Evolutionary conservation across 2,113 vertebrate genomes (phyloP).

Genomic region (Typhlomys cinereus): DNA sequence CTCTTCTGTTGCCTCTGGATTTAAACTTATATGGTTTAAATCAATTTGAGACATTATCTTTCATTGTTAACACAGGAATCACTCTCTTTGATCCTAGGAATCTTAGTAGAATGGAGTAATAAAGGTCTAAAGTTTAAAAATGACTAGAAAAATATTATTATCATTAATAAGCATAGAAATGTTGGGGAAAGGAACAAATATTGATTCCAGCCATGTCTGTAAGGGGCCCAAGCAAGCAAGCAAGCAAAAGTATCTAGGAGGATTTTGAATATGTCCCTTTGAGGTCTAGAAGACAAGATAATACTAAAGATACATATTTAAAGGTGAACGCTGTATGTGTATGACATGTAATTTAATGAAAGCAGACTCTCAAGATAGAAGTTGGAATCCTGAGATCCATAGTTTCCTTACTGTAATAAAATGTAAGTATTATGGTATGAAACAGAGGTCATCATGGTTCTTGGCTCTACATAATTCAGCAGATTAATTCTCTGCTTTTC

Average conservation of each 20-base stretch:
- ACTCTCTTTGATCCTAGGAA: not conserved
- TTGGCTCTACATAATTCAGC: not conserved
- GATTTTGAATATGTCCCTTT: not conserved
- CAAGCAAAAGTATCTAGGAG: not conserved
- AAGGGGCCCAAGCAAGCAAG: not conserved
- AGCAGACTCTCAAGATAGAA: not conserved
- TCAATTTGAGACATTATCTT: not conserved
- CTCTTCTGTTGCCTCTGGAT: not conserved
- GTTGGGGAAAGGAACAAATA: not conserved
- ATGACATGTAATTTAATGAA: not conserved
- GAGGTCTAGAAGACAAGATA: not conserved
- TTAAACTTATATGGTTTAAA: not conserved
- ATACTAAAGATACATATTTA: not conserved
- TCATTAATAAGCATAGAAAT: not conserved
- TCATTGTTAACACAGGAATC: not conserved
- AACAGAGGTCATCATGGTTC: not conserved
- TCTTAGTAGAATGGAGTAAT: not conserved
- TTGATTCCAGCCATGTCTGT: not conserved
- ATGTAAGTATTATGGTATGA: too few species aligned
- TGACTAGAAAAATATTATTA: not conserved
- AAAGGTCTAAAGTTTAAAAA: not conserved
- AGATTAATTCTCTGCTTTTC: not conserved
- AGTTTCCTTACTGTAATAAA: too few species aligned
- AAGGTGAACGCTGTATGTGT: not conserved
- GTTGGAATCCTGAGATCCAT: not conserved